phyloP scores from a whole-genome alignment of 1,140 invertebrate genomes.

The Tenebrio molitor region DNA sequence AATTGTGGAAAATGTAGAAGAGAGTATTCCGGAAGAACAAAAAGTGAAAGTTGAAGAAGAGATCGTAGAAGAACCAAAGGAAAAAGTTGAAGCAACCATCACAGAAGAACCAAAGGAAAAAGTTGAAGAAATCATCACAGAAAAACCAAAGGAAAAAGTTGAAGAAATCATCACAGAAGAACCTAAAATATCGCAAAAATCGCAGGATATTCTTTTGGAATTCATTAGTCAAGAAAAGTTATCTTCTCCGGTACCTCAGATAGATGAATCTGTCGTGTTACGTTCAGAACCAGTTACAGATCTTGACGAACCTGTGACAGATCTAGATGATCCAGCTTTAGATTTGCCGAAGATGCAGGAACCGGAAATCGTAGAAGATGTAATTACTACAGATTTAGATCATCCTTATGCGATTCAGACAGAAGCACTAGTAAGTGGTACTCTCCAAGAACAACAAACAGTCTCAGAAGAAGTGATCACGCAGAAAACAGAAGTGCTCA shows the following conservation, averaged over 20 bases:
- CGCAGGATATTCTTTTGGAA: background rate
- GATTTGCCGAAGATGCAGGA: constrained; percentile 7
- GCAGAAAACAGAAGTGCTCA: constrained; percentile 1
- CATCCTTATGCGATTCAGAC: background rate
- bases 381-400: background rate
- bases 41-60: constrained; percentile 37
- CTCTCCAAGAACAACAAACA: too few relatives aligned
- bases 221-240: background rate
- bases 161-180: constrained; percentile 13
- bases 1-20: constrained; percentile 33
- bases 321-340: constrained; percentile 8
- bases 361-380: background rate
- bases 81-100: constrained; percentile 25
- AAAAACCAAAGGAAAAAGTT: constrained; percentile 19
- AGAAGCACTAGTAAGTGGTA: background rate
- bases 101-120: constrained; percentile 3
- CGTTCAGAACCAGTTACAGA: constrained; percentile 10
- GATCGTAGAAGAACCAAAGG: background rate
- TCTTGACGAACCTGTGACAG: constrained; percentile 19
- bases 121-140: constrained; percentile 16
- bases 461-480: constrained; percentile 2
- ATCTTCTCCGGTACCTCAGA: background rate
- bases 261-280: background rate
- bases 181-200: background rate
- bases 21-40: constrained; percentile 4